Evolutionary conservation across 2,888 invertebrate species (phyloP), one percentile per base, ranked within the genome.

Genomic region (Oegoconia quadripuncta): DNA sequence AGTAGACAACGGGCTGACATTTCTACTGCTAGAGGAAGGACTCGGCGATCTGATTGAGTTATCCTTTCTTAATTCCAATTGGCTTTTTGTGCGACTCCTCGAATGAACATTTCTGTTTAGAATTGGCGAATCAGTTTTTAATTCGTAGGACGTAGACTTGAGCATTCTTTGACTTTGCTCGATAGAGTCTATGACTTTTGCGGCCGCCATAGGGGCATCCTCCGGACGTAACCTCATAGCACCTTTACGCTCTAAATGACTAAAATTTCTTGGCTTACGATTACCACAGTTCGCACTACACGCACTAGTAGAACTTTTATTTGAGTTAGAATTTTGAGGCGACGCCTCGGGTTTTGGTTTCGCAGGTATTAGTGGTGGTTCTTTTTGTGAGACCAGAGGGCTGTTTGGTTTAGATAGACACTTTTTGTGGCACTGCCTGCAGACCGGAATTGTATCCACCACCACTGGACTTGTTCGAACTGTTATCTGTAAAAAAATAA

Each of bases 341-440:
- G 83, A 82, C 1, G 68, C 63, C 50, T 82, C 79, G n/a, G 53
- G 48, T 64, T 76, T 86, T 4, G 69, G 66, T 58, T 77, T 83
- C 17, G 59, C 50, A 12, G 72, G 70, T 50, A 68, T 63, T 13
- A 66, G 38, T 17, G 74, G 63, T 13, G 78, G 73, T 58, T 83
- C 83, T 64, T 79, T 86, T 56, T 86, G 86, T 11, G 88, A 80
- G 41, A 86, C 64, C 55, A 86, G 64, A 5, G 87, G 89, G 55
- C 86, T 88, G 53, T 88, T 89, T 44, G 88, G 88, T 61, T 88
- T 89, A 5, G 90, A 89, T 48, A 91, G 89, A 78, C 93, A 94
- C 64, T 93, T 93, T 79, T 92, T 93, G 64, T 93, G 94, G 77
- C 94, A 94, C 74, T 93, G 92, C 50, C 92, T 90, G 77, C 94